These are phyloP conservation scores for Pachymerium ferrugineum DNA, from an alignment of 2,888 invertebrate genomes.

Conservation along the genomic window DNA sequence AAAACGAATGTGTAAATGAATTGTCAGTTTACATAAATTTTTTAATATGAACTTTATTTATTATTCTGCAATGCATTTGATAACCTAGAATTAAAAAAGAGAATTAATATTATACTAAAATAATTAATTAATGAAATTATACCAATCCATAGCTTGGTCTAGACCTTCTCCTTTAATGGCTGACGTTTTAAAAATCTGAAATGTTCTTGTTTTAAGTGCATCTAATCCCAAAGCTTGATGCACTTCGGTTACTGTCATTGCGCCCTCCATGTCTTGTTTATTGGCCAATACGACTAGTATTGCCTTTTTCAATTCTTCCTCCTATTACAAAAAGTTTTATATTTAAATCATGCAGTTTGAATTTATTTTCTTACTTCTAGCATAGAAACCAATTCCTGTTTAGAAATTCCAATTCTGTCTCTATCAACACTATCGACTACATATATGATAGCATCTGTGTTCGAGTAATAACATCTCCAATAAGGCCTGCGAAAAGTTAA, in stretches of 20 bases:
- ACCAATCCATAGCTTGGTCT: conserved; percentile 99
- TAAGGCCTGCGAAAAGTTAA: conserved; percentile 76
- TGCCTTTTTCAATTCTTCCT: conserved; percentile 94
- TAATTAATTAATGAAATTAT: conserved; percentile 37
- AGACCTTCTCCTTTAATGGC: conserved; percentile 97
- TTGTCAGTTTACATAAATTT: background rate
- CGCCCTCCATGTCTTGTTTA: conserved; percentile 98
- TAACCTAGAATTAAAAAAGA: conserved; percentile 45
- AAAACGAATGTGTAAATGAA: background rate
- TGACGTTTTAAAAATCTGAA: conserved; percentile 99
- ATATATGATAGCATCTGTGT: conserved; percentile 99
- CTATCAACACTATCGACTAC: conserved; percentile 98
- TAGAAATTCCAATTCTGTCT: conserved; percentile 97
- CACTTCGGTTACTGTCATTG: conserved; percentile 90
- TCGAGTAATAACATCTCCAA: conserved; percentile 99
- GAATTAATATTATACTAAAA: background rate
- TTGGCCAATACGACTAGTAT: conserved; percentile 95
- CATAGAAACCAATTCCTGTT: conserved; percentile 96
- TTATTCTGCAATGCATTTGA: conserved; percentile 81
- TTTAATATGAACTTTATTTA: conserved; percentile 50
- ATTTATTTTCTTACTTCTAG: conserved; percentile 62
- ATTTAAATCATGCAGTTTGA: background rate
- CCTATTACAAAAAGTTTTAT: conserved; percentile 54
- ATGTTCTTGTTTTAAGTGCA: conserved; percentile 90
- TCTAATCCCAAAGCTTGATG: conserved; percentile 93